These are phyloP conservation scores for Melolontha melolontha DNA, from an alignment of 2,888 invertebrate genomes.

Conservation along the genomic window DNA sequence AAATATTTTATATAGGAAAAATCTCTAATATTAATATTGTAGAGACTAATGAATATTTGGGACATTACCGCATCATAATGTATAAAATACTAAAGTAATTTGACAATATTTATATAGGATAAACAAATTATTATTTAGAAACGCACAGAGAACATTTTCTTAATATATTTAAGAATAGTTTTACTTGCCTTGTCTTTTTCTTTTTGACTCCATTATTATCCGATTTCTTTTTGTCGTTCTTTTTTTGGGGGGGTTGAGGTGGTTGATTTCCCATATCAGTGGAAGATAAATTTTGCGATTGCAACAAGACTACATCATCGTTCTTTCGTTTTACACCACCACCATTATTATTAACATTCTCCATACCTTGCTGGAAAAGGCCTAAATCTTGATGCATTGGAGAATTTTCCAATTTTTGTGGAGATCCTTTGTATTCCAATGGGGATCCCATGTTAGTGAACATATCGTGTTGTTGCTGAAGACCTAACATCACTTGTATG, in stretches of 20 bases:
- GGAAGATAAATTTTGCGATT: conserved; percentile 66
- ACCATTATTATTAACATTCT: conserved; percentile 53
- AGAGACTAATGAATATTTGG: too few relatives aligned
- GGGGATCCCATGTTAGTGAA: conserved; percentile 66
- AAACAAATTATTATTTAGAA: too few relatives aligned
- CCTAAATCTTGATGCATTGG: conserved; percentile 66
- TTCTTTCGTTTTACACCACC: conserved; percentile 60
- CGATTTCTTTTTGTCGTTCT: conserved; percentile 82
- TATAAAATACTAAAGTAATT: too few relatives aligned
- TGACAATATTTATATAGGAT: too few relatives aligned
- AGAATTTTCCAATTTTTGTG: conserved; percentile 63
- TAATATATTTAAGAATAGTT: too few relatives aligned
- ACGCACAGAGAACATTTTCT: too few relatives aligned
- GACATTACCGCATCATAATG: too few relatives aligned
- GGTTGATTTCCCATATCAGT: conserved; percentile 59
- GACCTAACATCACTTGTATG: conserved; percentile 77
- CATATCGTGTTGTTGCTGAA: conserved; percentile 67
- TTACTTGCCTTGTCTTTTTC: conserved; percentile 87
- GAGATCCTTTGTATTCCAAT: conserved; percentile 65
- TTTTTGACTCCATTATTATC: conserved; percentile 91
- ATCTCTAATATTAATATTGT: too few relatives aligned
- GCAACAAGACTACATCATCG: conserved; percentile 64
- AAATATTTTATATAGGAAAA: too few relatives aligned
- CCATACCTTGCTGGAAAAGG: conserved; percentile 52
- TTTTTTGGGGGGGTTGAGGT: conserved; percentile 63